Conservation (phyloP, 2,797 vertebrate genomes). For the Gallinago solitaria region DNA sequence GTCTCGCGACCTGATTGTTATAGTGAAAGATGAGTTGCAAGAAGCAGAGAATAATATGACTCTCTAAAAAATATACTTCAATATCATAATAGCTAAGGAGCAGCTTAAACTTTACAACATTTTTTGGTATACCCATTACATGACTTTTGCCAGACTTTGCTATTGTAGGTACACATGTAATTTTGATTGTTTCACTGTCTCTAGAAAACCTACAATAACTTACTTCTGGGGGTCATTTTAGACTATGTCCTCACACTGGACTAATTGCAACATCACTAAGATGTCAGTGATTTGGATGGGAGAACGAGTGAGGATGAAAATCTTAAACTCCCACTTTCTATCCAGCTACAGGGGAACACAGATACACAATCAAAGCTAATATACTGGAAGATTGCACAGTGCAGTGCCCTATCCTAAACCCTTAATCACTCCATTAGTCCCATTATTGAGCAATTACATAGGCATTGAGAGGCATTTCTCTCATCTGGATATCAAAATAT, state of each 20-base stretch:
- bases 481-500: background rate
- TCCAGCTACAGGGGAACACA: background rate
- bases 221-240: background rate
- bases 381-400: background rate
- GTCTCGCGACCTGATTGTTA: background rate
- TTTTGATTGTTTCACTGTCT: background rate
- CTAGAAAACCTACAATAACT: background rate
- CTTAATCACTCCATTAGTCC: background rate
- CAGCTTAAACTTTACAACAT: background rate
- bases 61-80: background rate
- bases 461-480: background rate
- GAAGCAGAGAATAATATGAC: background rate
- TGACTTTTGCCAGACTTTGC: background rate
- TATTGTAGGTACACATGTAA: background rate
- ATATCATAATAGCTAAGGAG: background rate
- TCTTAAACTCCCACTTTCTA: background rate
- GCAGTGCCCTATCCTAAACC: accelerated
- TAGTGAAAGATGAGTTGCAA: background rate
- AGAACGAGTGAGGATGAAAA: background rate
- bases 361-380: background rate
- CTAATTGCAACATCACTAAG: background rate
- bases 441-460: background rate
- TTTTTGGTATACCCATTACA: background rate
- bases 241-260: background rate
- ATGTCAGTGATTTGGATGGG: background rate